phyloP scores from a whole-genome alignment of 2,888 invertebrate species.

The Biston stratarius region DNA sequence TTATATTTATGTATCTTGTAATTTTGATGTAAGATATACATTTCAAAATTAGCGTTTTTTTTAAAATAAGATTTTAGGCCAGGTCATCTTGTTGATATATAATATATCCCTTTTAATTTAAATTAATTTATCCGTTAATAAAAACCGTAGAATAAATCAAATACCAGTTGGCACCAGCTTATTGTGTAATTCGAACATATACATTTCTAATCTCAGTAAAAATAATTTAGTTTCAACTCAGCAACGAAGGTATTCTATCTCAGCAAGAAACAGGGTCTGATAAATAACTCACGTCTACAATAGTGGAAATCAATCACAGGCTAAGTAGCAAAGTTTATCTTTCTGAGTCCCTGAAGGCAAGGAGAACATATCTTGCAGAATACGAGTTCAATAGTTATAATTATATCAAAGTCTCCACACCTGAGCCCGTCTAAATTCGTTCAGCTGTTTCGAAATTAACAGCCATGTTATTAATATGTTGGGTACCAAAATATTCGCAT shows the following conservation, averaged over 20 bases:
- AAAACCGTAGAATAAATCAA: no score
- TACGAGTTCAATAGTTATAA: conserved; percentile 3
- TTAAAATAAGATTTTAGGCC: no score
- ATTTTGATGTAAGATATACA: no score
- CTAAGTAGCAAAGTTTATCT: conserved; percentile 38
- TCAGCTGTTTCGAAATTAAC: neutral
- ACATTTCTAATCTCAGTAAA: no score
- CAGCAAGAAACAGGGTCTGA: conserved; percentile 21
- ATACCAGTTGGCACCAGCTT: no score
- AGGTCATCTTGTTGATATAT: no score
- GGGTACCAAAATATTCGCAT: no score
- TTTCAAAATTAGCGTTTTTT: no score
- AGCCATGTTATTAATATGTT: neutral
- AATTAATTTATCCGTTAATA: no score
- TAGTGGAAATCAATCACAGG: conserved; percentile 38
- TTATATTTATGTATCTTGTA: no score
- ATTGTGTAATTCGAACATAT: no score
- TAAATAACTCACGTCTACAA: conserved; percentile 33
- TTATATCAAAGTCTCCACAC: neutral
- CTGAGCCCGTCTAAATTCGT: neutral
- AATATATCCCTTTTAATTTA: no score
- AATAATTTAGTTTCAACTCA: neutral
- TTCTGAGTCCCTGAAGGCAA: conserved; percentile 2
- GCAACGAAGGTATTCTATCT: conserved; percentile 14
- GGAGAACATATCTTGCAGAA: neutral